These are phyloP conservation scores for Xerus inauris DNA, from an alignment of 2,113 vertebrate genomes.

Conservation along the genomic window DNA sequence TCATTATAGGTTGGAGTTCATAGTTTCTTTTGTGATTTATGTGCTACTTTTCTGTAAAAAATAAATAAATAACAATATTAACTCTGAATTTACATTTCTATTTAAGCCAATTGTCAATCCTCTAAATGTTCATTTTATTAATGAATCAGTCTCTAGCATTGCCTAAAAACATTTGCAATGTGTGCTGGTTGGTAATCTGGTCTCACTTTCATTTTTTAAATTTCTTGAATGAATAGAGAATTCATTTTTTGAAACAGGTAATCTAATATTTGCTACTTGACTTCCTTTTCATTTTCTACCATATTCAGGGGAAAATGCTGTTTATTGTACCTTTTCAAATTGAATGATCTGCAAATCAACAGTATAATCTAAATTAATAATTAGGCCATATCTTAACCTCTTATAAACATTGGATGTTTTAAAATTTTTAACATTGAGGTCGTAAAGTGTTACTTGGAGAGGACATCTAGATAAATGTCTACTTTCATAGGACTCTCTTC, in stretches of 20 bases:
- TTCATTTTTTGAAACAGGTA: constrained; percentile 15
- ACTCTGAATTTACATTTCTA: background rate
- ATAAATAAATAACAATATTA: background rate
- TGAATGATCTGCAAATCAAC: background rate
- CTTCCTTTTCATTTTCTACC: constrained; percentile 28
- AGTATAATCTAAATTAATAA: background rate
- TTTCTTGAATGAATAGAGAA: constrained; percentile 15
- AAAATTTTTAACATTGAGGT: background rate
- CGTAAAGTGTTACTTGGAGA: background rate
- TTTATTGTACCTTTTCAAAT: background rate
- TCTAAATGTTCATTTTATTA: background rate
- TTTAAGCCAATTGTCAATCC: background rate
- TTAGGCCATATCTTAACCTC: background rate
- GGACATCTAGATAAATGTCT: background rate
- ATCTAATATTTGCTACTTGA: constrained; percentile 52
- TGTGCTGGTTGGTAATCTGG: background rate
- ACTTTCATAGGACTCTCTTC: background rate
- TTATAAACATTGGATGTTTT: background rate
- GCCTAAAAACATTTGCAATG: background rate
- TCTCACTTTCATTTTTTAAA: constrained; percentile 27
- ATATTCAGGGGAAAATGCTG: background rate
- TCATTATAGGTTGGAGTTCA: background rate
- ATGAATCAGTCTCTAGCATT: background rate
- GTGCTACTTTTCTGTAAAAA: background rate
- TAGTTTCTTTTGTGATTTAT: background rate